Conservation (phyloP, 2,797 vertebrate species). For the Microtus californicus region DNA sequence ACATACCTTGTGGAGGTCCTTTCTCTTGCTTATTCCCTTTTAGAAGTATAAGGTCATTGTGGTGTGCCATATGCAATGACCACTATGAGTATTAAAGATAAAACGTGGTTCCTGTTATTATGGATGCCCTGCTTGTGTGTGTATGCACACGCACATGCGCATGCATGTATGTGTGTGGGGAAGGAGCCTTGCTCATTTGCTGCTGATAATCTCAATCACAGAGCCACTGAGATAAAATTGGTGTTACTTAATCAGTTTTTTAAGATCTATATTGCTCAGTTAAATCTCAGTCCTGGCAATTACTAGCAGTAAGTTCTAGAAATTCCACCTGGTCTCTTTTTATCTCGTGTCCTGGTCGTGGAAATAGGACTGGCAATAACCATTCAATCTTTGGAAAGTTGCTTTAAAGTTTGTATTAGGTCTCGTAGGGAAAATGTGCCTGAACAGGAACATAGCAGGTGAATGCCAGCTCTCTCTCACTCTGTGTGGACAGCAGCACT, state of each 20-base stretch:
- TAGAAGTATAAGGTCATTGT: not conserved
- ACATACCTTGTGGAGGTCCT: not conserved
- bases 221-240: not conserved
- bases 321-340: not conserved
- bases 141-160: fast-evolving
- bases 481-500: not conserved
- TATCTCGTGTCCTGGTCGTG: not conserved
- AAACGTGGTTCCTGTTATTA: not conserved
- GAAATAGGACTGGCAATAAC: not conserved
- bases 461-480: not conserved
- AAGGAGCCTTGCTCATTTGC: not conserved
- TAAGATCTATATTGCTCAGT: not conserved
- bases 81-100: not conserved
- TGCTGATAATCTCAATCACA: not conserved
- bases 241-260: not conserved
- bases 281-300: not conserved
- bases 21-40: conserved; percentile 22
- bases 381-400: not conserved
- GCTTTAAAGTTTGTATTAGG: not conserved
- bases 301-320: not conserved
- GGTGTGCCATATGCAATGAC: not conserved
- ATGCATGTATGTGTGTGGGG: not conserved
- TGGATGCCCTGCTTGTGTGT: no score
- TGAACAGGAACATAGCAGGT: no score
- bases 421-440: no score